A percentile compares a stretch with the other conserved stretches of the same genome.
Conservation (phyloP, 2,113 vertebrate species). For the Alectura lathami region DNA sequence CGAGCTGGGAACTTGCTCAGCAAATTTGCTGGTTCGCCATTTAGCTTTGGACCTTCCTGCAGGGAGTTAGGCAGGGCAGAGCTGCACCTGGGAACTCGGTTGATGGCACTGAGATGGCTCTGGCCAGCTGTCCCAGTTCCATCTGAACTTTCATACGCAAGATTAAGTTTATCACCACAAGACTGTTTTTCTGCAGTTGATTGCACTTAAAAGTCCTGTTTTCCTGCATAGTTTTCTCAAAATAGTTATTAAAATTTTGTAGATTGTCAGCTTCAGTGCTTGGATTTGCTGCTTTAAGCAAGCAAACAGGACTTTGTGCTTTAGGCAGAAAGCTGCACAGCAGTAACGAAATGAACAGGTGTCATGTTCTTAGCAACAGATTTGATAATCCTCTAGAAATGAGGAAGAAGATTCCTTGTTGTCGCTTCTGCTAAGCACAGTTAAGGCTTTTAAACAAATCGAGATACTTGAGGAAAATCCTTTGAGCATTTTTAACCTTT, state of each 20-base stretch:
- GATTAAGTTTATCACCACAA: not conserved
- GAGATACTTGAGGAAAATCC: not conserved
- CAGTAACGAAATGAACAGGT: not conserved
- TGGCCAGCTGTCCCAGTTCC: not conserved
- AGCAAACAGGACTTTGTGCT: not conserved
- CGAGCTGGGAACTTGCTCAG: not conserved
- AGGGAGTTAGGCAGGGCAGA: not conserved
- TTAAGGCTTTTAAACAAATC: conserved; percentile 26
- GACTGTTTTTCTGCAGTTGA: not conserved
- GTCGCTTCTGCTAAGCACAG: not conserved
- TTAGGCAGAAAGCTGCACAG: not conserved
- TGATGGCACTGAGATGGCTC: not conserved
- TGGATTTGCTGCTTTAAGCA: not conserved
- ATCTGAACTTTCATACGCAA: not conserved
- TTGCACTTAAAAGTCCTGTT: not conserved
- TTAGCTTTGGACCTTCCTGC: not conserved
- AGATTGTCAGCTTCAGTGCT: not conserved
- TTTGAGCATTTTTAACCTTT: not conserved
- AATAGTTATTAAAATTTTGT: not conserved
- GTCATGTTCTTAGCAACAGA: not conserved
- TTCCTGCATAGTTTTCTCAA: not conserved
- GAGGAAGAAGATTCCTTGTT: conserved; percentile 7
- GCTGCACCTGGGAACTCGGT: not conserved
- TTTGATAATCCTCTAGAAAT: not conserved
- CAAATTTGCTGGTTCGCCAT: not conserved